Base-by-base conservation (phyloP, 2,888 invertebrate species). In the Carabus problematicus region DNA sequence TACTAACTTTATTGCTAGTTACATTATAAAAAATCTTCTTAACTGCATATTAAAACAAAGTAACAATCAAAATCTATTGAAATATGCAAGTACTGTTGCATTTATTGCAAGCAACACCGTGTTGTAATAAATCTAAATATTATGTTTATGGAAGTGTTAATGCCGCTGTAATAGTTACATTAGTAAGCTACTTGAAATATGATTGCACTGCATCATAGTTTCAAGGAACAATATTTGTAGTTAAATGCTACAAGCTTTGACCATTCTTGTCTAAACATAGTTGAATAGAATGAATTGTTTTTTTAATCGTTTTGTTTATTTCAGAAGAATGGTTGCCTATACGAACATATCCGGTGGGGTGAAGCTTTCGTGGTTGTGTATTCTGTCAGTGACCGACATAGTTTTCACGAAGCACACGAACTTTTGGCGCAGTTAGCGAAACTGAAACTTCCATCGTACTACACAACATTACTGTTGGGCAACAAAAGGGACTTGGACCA, bases 361-460 rank as follows among this genome's bases (percentile, higher is more conserved):
- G 93, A 93, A 77, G 92, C 92, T 0, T 92, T 92, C 79, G 90
- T 92, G 40, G 87, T 93, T 72, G 92, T 93, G 59, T 93, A 93
- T 82, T 91, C 91, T 54, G 91, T 93, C 54, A 91, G 90, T 77
- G 91, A 91, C 77, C 86, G 89, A 72, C 86, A 88, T 66, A 91
- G 91, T 74, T 93, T 93, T 80, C 83, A 88, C 75, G 91, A 90
- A 74, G 92, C 92, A 0, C 87, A 89, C 47, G 89, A 90, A 75
- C 84, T 91, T 19, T 81, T 92, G 73, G 89, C 90, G 64, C 86
- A 91, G 73, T 82, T 92, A 74, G 88, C 90, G 72, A 86, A 91
- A 77, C 86, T 91, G 55, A 88, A 92, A 76, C 82, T 92, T 71
- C 91, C 92, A 14, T 89, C 90, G 60, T 92, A 91, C 78, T 89